A percentile compares a stretch with the other conserved stretches of the same genome.
Conservation (phyloP, 2,113 vertebrate genomes). For the Tyrannus savana region DNA sequence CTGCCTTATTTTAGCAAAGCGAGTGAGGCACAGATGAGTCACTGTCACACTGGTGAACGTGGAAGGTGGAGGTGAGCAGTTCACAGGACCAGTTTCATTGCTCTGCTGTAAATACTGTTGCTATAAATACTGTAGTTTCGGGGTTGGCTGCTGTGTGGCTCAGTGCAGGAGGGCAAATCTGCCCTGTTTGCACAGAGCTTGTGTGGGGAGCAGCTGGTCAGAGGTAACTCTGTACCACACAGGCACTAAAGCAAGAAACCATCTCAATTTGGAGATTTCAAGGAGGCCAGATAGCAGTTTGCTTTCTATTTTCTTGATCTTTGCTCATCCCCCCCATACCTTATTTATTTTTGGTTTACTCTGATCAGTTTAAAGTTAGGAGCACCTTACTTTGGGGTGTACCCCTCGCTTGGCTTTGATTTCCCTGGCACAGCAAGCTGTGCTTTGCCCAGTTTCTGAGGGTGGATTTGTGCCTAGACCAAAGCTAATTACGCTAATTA, state of each 20-base stretch:
- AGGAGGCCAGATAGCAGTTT: neutral
- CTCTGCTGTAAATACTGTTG: neutral
- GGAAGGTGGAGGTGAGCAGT: neutral
- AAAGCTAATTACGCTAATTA: neutral
- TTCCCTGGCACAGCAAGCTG: neutral
- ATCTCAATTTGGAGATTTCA: neutral
- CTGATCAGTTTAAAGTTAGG: neutral
- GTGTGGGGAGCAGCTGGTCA: neutral
- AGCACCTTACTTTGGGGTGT: neutral
- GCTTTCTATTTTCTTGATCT: neutral
- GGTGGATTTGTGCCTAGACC: neutral
- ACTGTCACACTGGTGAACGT: neutral
- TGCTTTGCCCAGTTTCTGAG: neutral
- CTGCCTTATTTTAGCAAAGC: neutral
- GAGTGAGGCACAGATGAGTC: neutral
- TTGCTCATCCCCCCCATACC: neutral
- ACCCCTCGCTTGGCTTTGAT: neutral
- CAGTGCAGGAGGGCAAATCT: neutral
- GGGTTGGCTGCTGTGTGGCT: neutral
- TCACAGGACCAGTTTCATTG: neutral
- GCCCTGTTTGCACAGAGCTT: neutral
- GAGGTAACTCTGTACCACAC: neutral
- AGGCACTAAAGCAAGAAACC: neutral
- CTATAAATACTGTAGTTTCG: neutral
- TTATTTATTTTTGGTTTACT: neutral